Conservation (phyloP, 1,140 invertebrate genomes). For the Ceratina calcarata region DNA sequence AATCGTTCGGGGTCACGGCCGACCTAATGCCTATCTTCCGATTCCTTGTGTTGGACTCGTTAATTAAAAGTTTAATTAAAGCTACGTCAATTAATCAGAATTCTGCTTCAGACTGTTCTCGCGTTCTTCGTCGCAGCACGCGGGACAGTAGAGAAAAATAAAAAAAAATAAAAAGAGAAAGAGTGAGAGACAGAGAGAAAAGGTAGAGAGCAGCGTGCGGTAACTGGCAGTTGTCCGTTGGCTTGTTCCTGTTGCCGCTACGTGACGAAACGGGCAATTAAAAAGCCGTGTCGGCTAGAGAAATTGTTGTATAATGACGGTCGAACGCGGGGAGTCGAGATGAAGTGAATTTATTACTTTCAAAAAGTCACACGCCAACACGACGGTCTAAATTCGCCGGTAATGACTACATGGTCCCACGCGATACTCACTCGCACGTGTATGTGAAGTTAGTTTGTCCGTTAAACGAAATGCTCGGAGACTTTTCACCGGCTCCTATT, state of each 20-base stretch:
- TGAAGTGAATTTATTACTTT: slow-evolving; percentile 11
- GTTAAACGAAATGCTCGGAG: neutral
- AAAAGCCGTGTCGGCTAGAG: slow-evolving; percentile 23
- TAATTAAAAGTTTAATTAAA: slow-evolving; percentile 68
- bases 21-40: slow-evolving; percentile 16
- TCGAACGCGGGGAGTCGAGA: neutral
- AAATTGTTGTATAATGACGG: slow-evolving; percentile 17
- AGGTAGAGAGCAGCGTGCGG: neutral
- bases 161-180: neutral
- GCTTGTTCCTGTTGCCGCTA: slow-evolving; percentile 19
- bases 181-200: slow-evolving; percentile 17
- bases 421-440: neutral
- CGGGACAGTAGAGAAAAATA: too few species aligned
- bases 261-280: slow-evolving; percentile 52
- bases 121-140: neutral
- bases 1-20: slow-evolving; percentile 50
- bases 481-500: neutral
- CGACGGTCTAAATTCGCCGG: neutral
- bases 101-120: slow-evolving; percentile 42
- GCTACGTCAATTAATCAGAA: slow-evolving; percentile 64
- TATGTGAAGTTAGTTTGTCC: neutral
- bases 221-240: slow-evolving; percentile 31
- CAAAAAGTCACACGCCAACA: neutral
- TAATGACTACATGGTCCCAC: neutral
- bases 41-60: slow-evolving; percentile 53